Evolutionary conservation across 2,888 invertebrate genomes (phyloP).

Genomic region (Tetanocera ferruginea): DNA sequence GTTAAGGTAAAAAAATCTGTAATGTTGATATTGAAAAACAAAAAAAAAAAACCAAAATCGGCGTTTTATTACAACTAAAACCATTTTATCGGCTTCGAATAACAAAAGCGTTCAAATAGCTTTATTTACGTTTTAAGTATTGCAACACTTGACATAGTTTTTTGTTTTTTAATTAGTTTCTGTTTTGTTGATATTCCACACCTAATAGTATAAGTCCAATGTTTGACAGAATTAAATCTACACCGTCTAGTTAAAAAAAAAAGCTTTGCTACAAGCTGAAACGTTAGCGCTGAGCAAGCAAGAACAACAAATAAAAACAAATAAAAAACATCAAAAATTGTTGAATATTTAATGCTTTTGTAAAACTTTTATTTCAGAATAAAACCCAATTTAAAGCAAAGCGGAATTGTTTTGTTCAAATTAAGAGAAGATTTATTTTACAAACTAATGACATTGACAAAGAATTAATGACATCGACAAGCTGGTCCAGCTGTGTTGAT

Average conservation of each 20-base stretch:
- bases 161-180: background rate
- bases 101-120: slow-evolving; percentile 45
- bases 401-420: background rate
- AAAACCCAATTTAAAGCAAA: background rate
- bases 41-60: slow-evolving; percentile 32
- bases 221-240: background rate
- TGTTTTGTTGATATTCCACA: background rate
- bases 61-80: background rate
- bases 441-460: too few species aligned
- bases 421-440: background rate
- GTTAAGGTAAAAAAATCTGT: background rate
- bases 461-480: too few species aligned
- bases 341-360: slow-evolving; percentile 21
- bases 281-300: background rate
- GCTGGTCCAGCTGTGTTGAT: too few species aligned
- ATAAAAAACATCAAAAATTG: background rate
- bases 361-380: slow-evolving; percentile 26
- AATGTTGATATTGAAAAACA: background rate
- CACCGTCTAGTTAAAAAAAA: background rate
- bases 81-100: background rate
- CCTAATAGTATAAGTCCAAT: background rate
- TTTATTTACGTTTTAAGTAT: too few species aligned
- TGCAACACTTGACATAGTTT: too few species aligned
- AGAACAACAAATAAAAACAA: background rate
- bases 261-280: background rate